Evolutionary conservation across 2,113 vertebrate genomes (phyloP).

Genomic region (Actenoides lindsayi): DNA sequence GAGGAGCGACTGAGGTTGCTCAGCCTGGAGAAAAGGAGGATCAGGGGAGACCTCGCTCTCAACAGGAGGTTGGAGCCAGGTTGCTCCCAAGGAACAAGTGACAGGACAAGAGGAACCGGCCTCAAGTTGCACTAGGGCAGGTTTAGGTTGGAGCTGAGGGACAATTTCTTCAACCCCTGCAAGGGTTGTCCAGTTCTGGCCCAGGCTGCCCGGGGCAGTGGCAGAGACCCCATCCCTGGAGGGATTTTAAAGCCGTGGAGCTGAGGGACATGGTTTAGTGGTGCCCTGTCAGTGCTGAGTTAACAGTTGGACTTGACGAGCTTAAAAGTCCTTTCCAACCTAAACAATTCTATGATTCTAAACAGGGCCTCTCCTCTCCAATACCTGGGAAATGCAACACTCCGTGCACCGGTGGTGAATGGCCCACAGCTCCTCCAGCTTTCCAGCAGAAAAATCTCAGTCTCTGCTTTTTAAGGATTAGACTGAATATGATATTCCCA

Average conservation of each 20-base stretch:
- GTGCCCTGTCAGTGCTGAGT: not conserved
- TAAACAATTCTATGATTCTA: fast-evolving
- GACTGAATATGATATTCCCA: not conserved
- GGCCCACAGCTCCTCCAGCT: not conserved
- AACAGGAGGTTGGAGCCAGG: not conserved
- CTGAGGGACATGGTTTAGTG: not conserved
- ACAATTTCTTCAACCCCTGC: not conserved
- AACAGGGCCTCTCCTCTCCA: fast-evolving
- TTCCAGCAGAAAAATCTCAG: not conserved
- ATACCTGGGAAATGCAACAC: fast-evolving
- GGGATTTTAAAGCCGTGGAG: not conserved
- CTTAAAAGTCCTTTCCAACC: not conserved
- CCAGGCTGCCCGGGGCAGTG: not conserved
- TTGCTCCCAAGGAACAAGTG: not conserved
- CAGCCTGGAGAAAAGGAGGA: not conserved
- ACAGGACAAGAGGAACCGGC: not conserved
- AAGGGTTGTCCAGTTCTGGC: not conserved
- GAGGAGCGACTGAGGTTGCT: not conserved
- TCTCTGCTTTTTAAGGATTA: not conserved
- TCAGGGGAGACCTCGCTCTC: not conserved
- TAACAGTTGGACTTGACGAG: not conserved
- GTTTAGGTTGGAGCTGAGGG: not conserved
- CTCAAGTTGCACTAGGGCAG: not conserved
- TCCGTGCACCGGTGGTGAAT: fast-evolving
- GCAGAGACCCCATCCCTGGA: not conserved